Conservation (phyloP, 37 sponge, comb jelly and placozoan species). For the Ianthella basta region DNA sequence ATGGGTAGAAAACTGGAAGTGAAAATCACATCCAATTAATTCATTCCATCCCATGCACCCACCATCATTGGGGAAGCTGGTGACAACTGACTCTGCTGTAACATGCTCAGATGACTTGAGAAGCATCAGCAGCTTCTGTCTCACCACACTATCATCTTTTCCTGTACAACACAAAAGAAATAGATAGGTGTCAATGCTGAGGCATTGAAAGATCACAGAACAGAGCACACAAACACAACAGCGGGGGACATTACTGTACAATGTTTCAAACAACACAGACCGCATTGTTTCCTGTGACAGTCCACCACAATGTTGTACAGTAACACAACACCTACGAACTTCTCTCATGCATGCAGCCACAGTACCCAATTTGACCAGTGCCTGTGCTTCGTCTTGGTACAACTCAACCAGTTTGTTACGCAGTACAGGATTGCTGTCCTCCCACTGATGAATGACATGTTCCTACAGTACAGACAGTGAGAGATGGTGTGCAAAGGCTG, state of each 20-base stretch:
- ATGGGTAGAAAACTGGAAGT: too few relatives aligned
- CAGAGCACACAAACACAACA: too few relatives aligned
- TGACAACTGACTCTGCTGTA: slow-evolving; percentile 65
- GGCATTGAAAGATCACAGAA: too few relatives aligned
- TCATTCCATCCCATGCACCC: neutral
- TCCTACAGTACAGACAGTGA: slow-evolving; percentile 55
- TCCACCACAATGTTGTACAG: neutral
- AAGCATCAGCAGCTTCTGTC: slow-evolving; percentile 75
- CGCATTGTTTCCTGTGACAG: too few relatives aligned
- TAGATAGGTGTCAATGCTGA: too few relatives aligned
- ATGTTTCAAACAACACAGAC: too few relatives aligned
- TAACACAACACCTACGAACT: too few relatives aligned
- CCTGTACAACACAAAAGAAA: too few relatives aligned
- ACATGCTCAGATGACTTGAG: slow-evolving; percentile 71
- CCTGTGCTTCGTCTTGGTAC: slow-evolving; percentile 38
- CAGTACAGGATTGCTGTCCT: slow-evolving; percentile 51
- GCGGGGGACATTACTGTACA: too few relatives aligned
- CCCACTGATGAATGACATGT: slow-evolving; percentile 68
- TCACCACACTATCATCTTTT: slow-evolving; percentile 22
- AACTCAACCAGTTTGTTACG: slow-evolving; percentile 73
- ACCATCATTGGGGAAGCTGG: slow-evolving; percentile 72
- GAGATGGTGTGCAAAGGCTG: neutral
- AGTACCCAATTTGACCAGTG: neutral
- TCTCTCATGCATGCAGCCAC: neutral
- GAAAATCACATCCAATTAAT: neutral